Evolutionary conservation across 2,113 vertebrate species (phyloP).

Genomic region (Hypocryptadius cinnamomeus): DNA sequence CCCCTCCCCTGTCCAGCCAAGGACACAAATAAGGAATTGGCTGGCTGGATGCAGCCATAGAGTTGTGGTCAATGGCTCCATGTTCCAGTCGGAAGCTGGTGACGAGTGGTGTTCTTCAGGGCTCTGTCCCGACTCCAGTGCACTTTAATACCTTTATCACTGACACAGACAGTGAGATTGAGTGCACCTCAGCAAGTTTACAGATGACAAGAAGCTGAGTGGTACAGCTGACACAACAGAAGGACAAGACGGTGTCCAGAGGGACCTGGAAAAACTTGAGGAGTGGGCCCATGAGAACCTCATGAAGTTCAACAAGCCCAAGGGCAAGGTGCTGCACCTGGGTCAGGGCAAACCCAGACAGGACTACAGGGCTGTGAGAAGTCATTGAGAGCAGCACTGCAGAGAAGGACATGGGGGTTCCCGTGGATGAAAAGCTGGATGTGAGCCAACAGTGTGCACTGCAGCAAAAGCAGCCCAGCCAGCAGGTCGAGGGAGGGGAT

Average conservation of each 20-base stretch:
- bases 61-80: not conserved
- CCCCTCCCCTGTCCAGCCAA: not conserved
- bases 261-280: not conserved
- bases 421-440: not conserved
- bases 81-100: not conserved
- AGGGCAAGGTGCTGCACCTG: not conserved
- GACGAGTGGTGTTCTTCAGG: not conserved
- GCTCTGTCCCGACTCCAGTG: not conserved
- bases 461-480: not conserved
- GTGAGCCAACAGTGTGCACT: not conserved
- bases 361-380: not conserved
- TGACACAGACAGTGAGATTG: rapidly evolving
- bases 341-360: not conserved
- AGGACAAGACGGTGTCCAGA: not conserved
- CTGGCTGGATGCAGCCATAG: not conserved
- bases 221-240: not conserved
- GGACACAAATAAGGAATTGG: not conserved
- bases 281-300: not conserved
- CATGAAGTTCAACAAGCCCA: not conserved
- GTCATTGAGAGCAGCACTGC: not conserved
- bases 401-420: not conserved
- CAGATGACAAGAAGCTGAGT: not conserved
- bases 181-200: not conserved
- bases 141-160: not conserved
- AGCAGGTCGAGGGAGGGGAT: not conserved